A percentile compares a stretch with the other conserved stretches of the same genome.
Conservation (phyloP, 2,797 vertebrate species). For the Pelobates cultripes region DNA sequence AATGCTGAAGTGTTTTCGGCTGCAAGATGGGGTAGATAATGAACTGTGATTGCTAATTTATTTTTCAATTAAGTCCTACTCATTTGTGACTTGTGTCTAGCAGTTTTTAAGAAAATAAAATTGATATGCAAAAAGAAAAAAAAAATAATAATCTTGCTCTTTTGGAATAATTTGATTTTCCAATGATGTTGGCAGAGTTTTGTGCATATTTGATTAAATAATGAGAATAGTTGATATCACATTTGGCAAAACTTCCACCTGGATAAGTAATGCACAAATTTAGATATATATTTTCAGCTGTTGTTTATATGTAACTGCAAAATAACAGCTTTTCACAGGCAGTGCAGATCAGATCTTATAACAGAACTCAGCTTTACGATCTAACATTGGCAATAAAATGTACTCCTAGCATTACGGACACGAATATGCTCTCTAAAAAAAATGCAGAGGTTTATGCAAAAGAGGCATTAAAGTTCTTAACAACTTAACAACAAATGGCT, state of each 20-base stretch:
- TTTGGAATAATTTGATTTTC: constrained; percentile 56
- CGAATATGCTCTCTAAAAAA: no score
- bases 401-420: no score
- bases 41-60: constrained; percentile 57
- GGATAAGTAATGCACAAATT: constrained; percentile 36
- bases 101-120: constrained; percentile 56
- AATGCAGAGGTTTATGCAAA: neutral
- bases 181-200: constrained; percentile 52
- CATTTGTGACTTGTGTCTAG: constrained; percentile 52
- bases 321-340: constrained; percentile 23
- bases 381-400: no score
- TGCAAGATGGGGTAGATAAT: constrained; percentile 52
- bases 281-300: constrained; percentile 48
- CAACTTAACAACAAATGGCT: constrained; percentile 4
- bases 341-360: neutral
- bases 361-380: no score
- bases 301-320: constrained; percentile 39
- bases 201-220: constrained; percentile 57
- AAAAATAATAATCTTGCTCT: constrained; percentile 40
- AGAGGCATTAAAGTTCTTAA: constrained; percentile 7
- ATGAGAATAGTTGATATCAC: constrained; percentile 49
- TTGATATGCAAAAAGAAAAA: constrained; percentile 47
- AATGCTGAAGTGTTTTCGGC: no score
- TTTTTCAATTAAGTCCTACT: constrained; percentile 56
- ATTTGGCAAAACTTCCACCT: constrained; percentile 54